phyloP scores from a whole-genome alignment of 2,113 vertebrate genomes.

The Hippopotamus amphibius region DNA sequence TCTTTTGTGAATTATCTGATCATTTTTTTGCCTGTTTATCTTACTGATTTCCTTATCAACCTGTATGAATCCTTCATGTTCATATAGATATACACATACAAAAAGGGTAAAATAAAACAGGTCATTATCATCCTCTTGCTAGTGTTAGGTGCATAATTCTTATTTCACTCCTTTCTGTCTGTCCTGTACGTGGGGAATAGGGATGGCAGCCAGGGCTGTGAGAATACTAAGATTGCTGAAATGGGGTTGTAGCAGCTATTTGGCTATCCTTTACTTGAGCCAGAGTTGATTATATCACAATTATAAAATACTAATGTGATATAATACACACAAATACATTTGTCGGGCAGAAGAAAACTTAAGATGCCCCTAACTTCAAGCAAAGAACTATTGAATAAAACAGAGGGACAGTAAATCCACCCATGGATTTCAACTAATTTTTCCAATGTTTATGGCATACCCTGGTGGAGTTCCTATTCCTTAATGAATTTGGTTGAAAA shows the following conservation, averaged over 20 bases:
- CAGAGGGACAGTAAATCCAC: neutral
- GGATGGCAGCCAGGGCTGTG: neutral
- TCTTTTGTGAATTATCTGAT: constrained; percentile 4
- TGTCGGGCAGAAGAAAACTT: neutral
- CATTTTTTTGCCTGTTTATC: neutral
- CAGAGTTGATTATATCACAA: neutral
- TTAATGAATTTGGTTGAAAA: constrained; percentile 24
- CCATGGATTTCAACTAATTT: constrained; percentile 1
- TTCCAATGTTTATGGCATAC: neutral
- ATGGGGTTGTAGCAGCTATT: neutral
- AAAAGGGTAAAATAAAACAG: neutral
- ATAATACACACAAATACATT: neutral
- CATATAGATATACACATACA: neutral
- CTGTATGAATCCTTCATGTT: neutral
- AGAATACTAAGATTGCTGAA: neutral
- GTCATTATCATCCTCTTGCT: neutral
- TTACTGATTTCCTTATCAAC: neutral
- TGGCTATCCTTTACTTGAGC: neutral
- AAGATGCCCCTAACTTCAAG: neutral
- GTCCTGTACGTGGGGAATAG: neutral
- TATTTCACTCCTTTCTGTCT: neutral
- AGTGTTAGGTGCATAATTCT: neutral
- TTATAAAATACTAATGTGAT: constrained; percentile 24
- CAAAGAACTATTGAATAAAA: neutral
- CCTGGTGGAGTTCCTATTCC: neutral